phyloP scores from a whole-genome alignment of 2,888 invertebrate species.

The Heliconius ethilla region DNA sequence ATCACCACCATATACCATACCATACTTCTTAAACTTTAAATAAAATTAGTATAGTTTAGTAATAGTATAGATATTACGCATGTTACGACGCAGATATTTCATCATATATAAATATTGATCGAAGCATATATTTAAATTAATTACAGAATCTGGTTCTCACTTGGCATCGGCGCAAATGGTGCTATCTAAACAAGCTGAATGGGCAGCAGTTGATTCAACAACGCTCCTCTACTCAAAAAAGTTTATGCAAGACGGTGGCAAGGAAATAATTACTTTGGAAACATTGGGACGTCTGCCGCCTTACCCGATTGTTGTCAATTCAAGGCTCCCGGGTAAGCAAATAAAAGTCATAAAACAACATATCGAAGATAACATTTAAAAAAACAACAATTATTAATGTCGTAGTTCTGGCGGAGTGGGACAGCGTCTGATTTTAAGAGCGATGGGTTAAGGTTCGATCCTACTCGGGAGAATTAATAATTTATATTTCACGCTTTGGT shows the following conservation, averaged over 20 bases:
- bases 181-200: slow-evolving; percentile 82
- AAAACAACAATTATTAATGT: background rate
- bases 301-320: slow-evolving; percentile 84
- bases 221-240: slow-evolving; percentile 79
- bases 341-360: background rate
- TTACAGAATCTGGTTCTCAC: slow-evolving; percentile 82
- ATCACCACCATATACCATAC: no score
- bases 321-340: slow-evolving; percentile 78
- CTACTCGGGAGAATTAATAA: background rate
- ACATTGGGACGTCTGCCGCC: slow-evolving; percentile 86
- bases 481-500: background rate
- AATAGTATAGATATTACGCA: background rate
- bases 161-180: slow-evolving; percentile 84
- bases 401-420: background rate
- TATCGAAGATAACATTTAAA: background rate
- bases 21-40: background rate
- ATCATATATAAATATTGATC: background rate
- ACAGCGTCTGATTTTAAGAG: background rate
- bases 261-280: slow-evolving; percentile 80
- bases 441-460: background rate
- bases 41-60: background rate
- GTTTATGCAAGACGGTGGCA: slow-evolving; percentile 80
- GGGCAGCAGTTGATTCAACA: slow-evolving; percentile 85
- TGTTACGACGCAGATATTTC: background rate
- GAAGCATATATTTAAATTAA: slow-evolving; percentile 8